Evolutionary conservation across 2,888 invertebrate genomes (phyloP).

Genomic region (Drosophila dives): DNA sequence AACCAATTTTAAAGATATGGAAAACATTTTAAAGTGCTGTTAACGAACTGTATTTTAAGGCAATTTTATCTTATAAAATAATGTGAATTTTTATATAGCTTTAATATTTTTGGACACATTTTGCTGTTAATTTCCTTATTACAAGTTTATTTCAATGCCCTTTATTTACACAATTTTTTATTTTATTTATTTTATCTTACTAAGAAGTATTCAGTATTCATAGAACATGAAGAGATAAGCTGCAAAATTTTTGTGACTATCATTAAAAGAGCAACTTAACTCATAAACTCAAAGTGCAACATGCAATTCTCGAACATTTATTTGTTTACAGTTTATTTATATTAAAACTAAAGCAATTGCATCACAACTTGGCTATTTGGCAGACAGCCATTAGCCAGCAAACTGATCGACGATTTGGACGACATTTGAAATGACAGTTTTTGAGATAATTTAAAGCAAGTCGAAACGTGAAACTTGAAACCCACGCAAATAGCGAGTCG

Average conservation of each 20-base stretch:
- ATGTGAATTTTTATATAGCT: too few relatives aligned
- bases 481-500: constrained; percentile 56
- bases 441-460: constrained; percentile 34
- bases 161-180: too few relatives aligned
- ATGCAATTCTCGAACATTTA: constrained; percentile 2
- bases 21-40: not conserved
- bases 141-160: too few relatives aligned
- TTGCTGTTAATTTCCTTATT: too few relatives aligned
- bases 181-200: too few relatives aligned
- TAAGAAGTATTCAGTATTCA: not conserved
- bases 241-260: not conserved
- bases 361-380: constrained; percentile 47
- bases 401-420: constrained; percentile 55
- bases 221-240: not conserved
- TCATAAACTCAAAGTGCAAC: not conserved
- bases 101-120: too few relatives aligned
- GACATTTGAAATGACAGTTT: constrained; percentile 74
- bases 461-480: constrained; percentile 15
- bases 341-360: constrained; percentile 31
- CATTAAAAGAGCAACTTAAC: not conserved
- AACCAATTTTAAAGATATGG: not conserved
- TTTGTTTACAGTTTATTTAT: constrained; percentile 10
- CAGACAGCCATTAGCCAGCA: constrained; percentile 50
- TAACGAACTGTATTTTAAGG: too few relatives aligned
- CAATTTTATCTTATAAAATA: not conserved